Conservation (phyloP, 2,113 vertebrate genomes). For the Capricornis sumatraensis region DNA sequence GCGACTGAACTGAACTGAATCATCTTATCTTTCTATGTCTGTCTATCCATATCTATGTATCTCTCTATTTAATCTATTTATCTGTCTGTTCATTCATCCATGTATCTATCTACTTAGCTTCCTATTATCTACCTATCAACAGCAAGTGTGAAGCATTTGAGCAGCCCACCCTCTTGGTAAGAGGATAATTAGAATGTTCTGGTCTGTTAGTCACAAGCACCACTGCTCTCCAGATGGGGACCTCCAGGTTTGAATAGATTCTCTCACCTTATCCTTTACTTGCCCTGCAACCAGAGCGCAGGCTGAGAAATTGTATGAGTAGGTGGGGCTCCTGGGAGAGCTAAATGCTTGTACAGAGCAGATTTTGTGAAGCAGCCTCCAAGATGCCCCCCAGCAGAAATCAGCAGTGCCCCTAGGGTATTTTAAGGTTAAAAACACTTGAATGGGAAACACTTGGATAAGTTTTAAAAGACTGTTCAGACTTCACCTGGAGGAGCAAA, state of each 20-base stretch:
- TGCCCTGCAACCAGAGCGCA: fast-evolving
- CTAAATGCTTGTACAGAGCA: fast-evolving
- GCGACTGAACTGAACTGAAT: background rate
- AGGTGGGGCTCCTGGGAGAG: background rate
- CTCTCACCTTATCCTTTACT: background rate
- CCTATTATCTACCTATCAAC: background rate
- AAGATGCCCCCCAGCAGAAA: background rate
- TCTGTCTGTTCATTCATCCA: background rate
- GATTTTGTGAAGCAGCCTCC: too few species aligned
- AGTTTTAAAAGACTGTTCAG: background rate
- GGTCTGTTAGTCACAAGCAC: fast-evolving
- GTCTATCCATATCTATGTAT: background rate
- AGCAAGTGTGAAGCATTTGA: background rate
- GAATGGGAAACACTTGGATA: background rate
- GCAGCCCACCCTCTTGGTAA: background rate
- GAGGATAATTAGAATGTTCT: background rate
- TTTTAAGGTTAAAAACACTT: background rate
- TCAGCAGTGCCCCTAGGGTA: too few species aligned
- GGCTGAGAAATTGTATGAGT: fast-evolving
- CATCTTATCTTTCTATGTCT: background rate
- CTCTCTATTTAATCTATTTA: background rate
- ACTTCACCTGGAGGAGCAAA: background rate
- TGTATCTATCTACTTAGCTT: background rate
- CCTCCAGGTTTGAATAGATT: too few species aligned
- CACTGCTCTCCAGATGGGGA: background rate